phyloP scores from a whole-genome alignment of 2,888 invertebrate species.

The Drosophila mimetica region DNA sequence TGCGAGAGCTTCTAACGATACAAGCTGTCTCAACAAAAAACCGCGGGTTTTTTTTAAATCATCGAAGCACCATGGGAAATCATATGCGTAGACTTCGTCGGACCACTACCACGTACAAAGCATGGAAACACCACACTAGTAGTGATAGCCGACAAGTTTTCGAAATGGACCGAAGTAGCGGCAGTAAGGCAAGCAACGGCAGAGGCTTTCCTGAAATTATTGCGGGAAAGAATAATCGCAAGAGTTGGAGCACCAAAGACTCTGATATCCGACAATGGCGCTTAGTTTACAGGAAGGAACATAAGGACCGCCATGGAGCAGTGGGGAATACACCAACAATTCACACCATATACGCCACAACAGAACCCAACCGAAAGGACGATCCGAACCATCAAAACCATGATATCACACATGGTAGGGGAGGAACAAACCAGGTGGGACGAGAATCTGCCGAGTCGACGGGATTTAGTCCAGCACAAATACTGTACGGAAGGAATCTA shows the following conservation, averaged over 20 bases:
- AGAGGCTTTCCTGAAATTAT: neutral
- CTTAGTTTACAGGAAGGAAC: no score
- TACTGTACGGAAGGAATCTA: no score
- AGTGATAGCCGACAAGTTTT: neutral
- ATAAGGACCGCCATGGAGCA: no score
- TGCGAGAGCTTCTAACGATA: no score
- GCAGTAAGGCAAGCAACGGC: no score
- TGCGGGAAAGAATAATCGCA: neutral
- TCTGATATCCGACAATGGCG: no score
- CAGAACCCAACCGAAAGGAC: neutral
- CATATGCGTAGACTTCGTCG: neutral
- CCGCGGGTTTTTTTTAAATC: neutral
- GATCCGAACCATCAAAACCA: neutral
- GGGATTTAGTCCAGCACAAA: no score
- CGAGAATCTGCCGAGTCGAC: neutral
- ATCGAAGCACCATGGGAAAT: neutral
- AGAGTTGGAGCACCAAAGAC: neutral
- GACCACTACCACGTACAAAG: no score
- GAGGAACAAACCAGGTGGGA: neutral
- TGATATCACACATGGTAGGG: neutral
- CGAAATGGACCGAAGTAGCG: neutral
- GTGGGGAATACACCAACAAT: no score
- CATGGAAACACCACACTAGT: neutral
- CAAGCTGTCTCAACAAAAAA: no score
- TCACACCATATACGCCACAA: neutral